A percentile compares a stretch with the other conserved stretches of the same genome.
Evolutionary conservation across 2,797 vertebrate genomes (phyloP).

Genomic region (Sebastes melanostomus): DNA sequence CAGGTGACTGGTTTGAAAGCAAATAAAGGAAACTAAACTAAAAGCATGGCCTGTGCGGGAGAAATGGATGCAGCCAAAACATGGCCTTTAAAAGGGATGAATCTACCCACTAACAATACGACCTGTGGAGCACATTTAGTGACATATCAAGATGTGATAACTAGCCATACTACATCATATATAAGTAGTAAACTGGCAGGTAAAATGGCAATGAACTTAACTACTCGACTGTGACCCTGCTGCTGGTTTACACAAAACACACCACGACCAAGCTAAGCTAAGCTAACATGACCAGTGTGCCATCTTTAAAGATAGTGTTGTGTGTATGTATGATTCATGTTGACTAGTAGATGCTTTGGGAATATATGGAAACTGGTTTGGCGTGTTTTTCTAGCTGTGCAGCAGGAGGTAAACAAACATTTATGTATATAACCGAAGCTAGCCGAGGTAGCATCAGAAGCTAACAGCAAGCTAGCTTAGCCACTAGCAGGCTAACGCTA

Average conservation of each 20-base stretch:
- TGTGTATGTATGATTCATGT: not conserved
- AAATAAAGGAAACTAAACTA: conserved; percentile 22
- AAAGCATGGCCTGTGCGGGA: conserved; percentile 59
- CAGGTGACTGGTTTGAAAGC: not conserved
- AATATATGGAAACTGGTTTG: not conserved
- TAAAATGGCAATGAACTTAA: not conserved
- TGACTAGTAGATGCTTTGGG: too few species aligned
- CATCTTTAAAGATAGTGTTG: conserved; percentile 41
- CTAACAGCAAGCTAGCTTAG: conserved; percentile 44
- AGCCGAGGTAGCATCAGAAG: conserved; percentile 41
- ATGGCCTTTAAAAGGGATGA: conserved; percentile 74
- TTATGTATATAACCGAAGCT: not conserved
- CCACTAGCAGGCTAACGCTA: conserved; percentile 38
- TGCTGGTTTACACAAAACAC: not conserved
- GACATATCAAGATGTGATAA: not conserved
- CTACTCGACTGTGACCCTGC: not conserved
- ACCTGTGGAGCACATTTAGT: not conserved
- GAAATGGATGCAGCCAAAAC: conserved; percentile 57
- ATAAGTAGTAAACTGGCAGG: not conserved
- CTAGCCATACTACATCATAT: not conserved
- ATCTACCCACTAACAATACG: conserved; percentile 19
- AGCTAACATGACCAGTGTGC: conserved; percentile 44
- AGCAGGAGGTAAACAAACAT: not conserved
- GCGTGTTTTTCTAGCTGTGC: not conserved
- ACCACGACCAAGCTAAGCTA: conserved; percentile 32